Evolutionary conservation across 2,113 vertebrate genomes (phyloP).

Genomic region (Catharus minimus): DNA sequence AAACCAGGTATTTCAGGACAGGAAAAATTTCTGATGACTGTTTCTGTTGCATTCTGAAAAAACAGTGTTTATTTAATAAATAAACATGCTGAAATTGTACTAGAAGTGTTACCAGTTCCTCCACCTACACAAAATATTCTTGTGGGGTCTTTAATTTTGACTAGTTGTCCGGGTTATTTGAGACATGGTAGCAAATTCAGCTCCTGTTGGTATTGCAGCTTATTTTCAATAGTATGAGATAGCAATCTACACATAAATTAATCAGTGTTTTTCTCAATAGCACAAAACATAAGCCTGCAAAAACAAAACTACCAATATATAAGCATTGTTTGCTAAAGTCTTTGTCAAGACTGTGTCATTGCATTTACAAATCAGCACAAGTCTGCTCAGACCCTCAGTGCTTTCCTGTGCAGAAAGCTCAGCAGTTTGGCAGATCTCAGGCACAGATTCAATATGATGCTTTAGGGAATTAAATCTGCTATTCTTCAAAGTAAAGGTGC

Average conservation of each 20-base stretch:
- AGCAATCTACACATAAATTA: background rate
- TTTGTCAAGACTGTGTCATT: background rate
- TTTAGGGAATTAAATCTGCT: background rate
- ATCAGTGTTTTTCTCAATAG: background rate
- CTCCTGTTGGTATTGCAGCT: background rate
- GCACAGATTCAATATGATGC: background rate
- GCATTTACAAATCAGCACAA: background rate
- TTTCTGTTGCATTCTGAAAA: background rate
- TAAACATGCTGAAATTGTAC: background rate
- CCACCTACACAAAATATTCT: background rate
- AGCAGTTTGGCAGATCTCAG: background rate
- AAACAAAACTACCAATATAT: background rate
- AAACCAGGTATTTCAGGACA: background rate
- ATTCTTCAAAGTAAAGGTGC: background rate
- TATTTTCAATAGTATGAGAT: background rate
- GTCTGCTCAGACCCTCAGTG: background rate
- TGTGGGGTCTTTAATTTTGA: background rate
- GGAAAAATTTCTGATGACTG: background rate
- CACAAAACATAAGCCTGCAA: background rate
- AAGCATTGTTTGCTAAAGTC: background rate
- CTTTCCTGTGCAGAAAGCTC: background rate
- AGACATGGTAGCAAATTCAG: background rate
- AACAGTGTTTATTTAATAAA: background rate
- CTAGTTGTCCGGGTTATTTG: background rate
- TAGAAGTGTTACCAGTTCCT: background rate